Evolutionary conservation across 1,140 invertebrate species (phyloP), one percentile per base, ranked within the genome.

Genomic region (Bombus picipes): DNA sequence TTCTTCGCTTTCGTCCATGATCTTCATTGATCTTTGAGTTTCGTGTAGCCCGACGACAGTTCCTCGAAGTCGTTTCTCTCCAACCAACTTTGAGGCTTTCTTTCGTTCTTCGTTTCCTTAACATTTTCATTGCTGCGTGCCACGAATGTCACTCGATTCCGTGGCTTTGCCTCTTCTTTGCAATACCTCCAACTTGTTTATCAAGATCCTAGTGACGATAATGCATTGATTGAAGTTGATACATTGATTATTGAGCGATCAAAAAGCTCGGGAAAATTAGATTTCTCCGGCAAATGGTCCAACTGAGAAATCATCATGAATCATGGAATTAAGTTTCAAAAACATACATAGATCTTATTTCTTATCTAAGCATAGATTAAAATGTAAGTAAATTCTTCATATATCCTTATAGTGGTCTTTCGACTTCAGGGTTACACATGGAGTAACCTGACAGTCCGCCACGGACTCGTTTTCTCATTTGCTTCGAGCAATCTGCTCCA

Each of bases 21-120:
- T 91, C 83, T 62, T 85, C 88, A 71, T 8, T 86, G 88, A 91
- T 91, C 88, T 83, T 85, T 75, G 65, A 89, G 79, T 81, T 88
- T 89, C 71, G 71, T 72, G 80, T 74, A 70, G 47, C 78, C 2
- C 34, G 66, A 83, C 53, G 43, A 59, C 71, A 86, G 68, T 90
- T 90, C 82, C 53, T 22, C 80, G 88, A 90, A 90, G n/a, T 87
- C 77, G 68, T 79, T 82, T 84, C 72, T 37, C n/a, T 37, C n/a
- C 13, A 12, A 57, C 74, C 37, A 62, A 18, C 37, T 28, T 28
- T 3, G n/a, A 5, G 0, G 18, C 47, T 68, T 37, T 25, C 43
- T 22, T 37, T 59, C 62, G 18, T 53, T 6, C 41, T 43, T 43
- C 12, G 8, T 39, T 65, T 10, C 6, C 43, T 65, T 22, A 71